These are phyloP conservation scores for Spongilla lacustris DNA, from an alignment of 37 sponge, comb jelly and placozoan species.

Conservation along the genomic window DNA sequence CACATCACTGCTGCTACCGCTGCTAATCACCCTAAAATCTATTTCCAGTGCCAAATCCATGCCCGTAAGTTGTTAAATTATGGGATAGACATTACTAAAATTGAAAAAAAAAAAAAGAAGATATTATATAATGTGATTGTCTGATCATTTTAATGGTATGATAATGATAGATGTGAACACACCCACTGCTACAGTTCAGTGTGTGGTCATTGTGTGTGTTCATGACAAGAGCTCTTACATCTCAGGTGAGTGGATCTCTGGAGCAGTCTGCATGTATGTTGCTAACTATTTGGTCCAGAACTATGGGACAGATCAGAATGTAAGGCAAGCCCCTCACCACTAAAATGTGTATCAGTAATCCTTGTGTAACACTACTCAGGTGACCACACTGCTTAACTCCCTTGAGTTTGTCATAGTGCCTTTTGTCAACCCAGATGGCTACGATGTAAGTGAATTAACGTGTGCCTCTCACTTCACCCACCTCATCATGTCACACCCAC, in stretches of 20 bases:
- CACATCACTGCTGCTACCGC: conserved; percentile 50
- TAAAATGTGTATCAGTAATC: conserved; percentile 6
- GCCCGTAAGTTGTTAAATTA: conserved; percentile 60
- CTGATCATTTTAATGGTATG: no score
- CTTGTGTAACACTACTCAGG: conserved; percentile 20
- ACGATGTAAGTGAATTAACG: conserved; percentile 57
- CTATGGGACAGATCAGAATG: conserved; percentile 41
- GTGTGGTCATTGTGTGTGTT: no score
- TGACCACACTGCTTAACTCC: conserved; percentile 17
- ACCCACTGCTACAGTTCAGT: no score
- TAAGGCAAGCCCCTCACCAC: background rate
- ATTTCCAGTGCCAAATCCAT: conserved; percentile 87
- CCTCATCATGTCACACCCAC: background rate
- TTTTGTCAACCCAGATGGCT: conserved; percentile 87
- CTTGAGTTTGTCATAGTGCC: conserved; percentile 71
- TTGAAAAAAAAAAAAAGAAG: background rate
- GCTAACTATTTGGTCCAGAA: conserved; percentile 55
- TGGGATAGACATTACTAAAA: background rate
- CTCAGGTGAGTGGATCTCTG: conserved; percentile 92
- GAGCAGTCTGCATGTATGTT: conserved; percentile 80
- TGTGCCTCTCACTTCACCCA: background rate
- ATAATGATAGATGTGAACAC: no score
- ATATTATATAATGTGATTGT: background rate
- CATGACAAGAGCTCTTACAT: no score
- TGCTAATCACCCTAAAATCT: conserved; percentile 38